These are phyloP conservation scores for Drosophila pegasa DNA, from an alignment of 2,888 invertebrate genomes.

Conservation along the genomic window DNA sequence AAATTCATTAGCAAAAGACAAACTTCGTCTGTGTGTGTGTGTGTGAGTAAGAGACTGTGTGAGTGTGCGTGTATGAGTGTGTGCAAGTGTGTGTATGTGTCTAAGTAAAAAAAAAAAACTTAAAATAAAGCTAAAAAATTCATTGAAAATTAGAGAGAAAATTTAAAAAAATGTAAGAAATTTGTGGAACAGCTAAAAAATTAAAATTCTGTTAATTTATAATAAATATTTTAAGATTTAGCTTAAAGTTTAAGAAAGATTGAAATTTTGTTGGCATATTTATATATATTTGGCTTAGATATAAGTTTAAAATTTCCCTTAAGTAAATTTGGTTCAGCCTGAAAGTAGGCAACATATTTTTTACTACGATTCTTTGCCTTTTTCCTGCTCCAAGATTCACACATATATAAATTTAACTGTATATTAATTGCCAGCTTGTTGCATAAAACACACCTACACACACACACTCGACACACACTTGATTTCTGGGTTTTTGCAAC, in stretches of 20 bases:
- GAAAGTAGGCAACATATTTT: slow-evolving; percentile 23
- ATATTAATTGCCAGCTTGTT: slow-evolving; percentile 21
- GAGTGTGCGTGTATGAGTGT: neutral
- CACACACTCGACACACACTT: slow-evolving; percentile 17
- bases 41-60: slow-evolving; percentile 1
- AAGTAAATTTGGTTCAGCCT: neutral
- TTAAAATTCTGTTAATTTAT: neutral
- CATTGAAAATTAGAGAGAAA: neutral
- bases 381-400: slow-evolving; percentile 2
- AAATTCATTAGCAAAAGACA: slow-evolving; percentile 1
- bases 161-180: too few species aligned
- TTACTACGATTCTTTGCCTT: slow-evolving; percentile 7
- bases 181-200: neutral
- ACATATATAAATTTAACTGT: neutral
- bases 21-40: neutral
- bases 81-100: neutral
- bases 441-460: neutral
- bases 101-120: neutral
- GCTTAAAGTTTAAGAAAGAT: neutral
- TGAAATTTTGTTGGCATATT: neutral
- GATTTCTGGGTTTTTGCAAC: slow-evolving; percentile 59
- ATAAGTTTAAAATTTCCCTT: slow-evolving; percentile 4
- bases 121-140: neutral
- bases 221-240: neutral
- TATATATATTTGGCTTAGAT: neutral